Evolutionary conservation across 2,797 vertebrate species (phyloP).

Genomic region (Pygocentrus nattereri): DNA sequence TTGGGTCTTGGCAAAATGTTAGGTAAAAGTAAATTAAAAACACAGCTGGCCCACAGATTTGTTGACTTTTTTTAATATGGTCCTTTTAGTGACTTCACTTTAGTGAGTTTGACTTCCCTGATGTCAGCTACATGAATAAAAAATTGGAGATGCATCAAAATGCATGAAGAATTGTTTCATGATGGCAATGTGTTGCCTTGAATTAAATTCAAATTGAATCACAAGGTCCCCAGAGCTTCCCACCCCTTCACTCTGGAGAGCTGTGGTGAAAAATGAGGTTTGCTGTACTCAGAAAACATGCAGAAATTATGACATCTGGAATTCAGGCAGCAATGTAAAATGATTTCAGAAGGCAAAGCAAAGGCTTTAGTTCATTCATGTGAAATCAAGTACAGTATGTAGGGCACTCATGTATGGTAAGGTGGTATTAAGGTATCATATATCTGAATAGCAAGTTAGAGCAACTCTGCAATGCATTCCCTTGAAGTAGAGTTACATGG

Average conservation of each 20-base stretch:
- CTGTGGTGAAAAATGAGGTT: neutral
- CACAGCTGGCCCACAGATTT: no score
- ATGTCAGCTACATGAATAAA: no score
- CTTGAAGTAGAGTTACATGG: neutral
- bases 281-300: constrained; percentile 5
- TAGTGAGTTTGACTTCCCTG: no score
- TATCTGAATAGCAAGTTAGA: neutral
- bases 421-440: neutral
- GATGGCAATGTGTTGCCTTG: no score
- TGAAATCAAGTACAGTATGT: neutral
- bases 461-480: neutral
- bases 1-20: no score
- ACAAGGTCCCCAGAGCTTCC: no score
- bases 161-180: no score
- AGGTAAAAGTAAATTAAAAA: no score
- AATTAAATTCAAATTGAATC: no score
- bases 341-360: neutral
- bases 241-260: neutral
- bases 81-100: no score
- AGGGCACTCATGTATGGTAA: neutral
- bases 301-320: constrained; percentile 4
- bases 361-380: neutral
- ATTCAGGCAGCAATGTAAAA: neutral
- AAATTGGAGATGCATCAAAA: no score
- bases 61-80: no score